Base-by-base conservation (phyloP, 2,797 vertebrate genomes). In the Lagocephalus sceleratus region DNA sequence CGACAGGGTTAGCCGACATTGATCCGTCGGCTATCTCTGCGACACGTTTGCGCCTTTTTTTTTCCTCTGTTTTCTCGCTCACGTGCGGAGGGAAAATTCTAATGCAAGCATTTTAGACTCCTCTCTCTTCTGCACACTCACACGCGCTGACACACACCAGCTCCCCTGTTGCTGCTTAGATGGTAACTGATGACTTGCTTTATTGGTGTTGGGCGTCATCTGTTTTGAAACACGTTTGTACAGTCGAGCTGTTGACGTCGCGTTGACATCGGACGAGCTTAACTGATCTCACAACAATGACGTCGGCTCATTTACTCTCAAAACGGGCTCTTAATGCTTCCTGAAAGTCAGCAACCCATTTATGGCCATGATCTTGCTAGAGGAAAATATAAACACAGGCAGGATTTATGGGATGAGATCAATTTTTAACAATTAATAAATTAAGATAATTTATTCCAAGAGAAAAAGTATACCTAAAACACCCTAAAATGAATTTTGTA, bases 221-320 rank as follows among this genome's bases (percentile, higher is more conserved):
- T 85, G 69, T 71, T 89, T 84, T 74, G 53, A 85, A 84, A 83
- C 71, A 35, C 76, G 85, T 89, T 79, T 84, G 84, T 87, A 81
- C 81, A 78, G 12, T 35, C 1, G 32, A 35, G 32, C 72, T 73
- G 66, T 77, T 55, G 64, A 61, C 47, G 29, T 3, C 41, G 68
- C 78, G 78, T 69, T 68, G 82, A 78, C 81, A 86, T 89, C 73
- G 70, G 87, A 87, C 47, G 47, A 65, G 58, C 56, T 71, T 80
- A 79, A 73, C 76, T 88, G 73, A 84, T 87, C 87, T 87, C 86
- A 84, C 64, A 76, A 54, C 70, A 62, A 83, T 85, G 88, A 82
- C 74, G 81, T 86, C 70, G 85, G 74, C 78, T 87, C 85, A 83
- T 89, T 85, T 82, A 83, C 78, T 81, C 75, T 85, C 78, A 76